A percentile compares a stretch with the other conserved stretches of the same genome.
Conservation (phyloP, 2,888 invertebrate genomes). For the Ischnus inquisitorius region DNA sequence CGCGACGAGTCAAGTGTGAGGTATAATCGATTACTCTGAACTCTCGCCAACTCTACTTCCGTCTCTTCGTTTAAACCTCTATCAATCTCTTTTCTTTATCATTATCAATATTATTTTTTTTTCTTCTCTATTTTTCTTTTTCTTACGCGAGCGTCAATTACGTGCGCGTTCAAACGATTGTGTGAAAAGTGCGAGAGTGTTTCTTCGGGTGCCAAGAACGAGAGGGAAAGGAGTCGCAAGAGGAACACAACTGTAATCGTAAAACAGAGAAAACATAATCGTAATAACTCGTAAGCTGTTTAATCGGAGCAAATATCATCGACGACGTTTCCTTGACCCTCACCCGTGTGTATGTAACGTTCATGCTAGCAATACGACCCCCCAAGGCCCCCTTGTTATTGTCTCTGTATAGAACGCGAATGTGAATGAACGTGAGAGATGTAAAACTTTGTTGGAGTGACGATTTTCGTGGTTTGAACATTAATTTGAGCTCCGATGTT, state of each 20-base stretch:
- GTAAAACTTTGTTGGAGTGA: conserved; percentile 42
- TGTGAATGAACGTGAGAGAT: conserved; percentile 42
- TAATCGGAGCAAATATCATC: conserved; percentile 64
- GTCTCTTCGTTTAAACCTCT: conserved; percentile 64
- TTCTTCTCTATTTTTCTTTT: conserved; percentile 38
- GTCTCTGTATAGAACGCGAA: conserved; percentile 46
- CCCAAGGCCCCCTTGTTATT: conserved; percentile 68
- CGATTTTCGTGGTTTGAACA: conserved; percentile 26
- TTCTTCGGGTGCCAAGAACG: conserved; percentile 44
- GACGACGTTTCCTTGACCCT: conserved; percentile 18
- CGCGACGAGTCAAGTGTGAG: conserved; percentile 68
- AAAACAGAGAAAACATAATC: conserved; percentile 63
- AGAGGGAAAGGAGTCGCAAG: conserved; percentile 44
- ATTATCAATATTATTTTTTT: conserved; percentile 48
- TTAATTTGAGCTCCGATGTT: conserved; percentile 5
- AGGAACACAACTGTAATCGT: conserved; percentile 61
- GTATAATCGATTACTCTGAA: conserved; percentile 40
- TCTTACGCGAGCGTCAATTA: conserved; percentile 31
- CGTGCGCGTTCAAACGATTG: conserved; percentile 39
- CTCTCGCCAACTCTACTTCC: conserved; percentile 58
- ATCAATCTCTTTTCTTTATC: conserved; percentile 57
- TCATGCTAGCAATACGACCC: conserved; percentile 66
- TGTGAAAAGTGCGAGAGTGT: conserved; percentile 55
- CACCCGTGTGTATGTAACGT: conserved; percentile 49
- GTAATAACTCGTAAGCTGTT: conserved; percentile 67